Percentiles rank a stretch among this genome's conserved stretches.
phyloP scores from a whole-genome alignment of 2,113 vertebrate species.

The Leucosticte australis region DNA sequence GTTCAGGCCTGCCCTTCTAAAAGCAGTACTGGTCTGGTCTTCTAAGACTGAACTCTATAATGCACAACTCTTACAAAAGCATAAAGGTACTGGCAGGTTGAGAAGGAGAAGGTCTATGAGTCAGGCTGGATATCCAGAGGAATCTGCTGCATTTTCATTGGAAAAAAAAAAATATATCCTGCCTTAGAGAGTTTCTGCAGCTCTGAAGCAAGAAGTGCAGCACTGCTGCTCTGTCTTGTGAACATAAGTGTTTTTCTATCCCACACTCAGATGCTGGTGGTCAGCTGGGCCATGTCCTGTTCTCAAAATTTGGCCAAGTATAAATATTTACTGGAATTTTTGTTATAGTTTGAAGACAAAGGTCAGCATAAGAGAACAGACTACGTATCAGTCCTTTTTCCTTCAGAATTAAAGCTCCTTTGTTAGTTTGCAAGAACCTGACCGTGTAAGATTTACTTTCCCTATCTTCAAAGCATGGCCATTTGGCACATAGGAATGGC shows the following conservation, averaged over 20 bases:
- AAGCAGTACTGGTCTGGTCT: background rate
- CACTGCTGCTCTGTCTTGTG: background rate
- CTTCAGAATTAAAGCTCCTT: conserved; percentile 13
- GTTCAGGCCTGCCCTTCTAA: background rate
- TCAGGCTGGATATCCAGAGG: background rate
- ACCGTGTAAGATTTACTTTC: background rate
- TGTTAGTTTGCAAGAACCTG: conserved; percentile 1
- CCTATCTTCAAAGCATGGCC: conserved; percentile 33
- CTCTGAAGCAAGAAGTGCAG: background rate
- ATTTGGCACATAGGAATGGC: conserved; percentile 12
- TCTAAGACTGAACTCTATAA: background rate
- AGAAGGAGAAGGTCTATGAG: background rate
- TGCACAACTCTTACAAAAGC: background rate
- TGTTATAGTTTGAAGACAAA: background rate
- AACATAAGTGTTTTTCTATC: background rate
- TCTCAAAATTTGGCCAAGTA: background rate
- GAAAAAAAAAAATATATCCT: background rate
- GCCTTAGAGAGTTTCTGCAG: background rate
- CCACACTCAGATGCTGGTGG: background rate
- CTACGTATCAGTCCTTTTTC: background rate
- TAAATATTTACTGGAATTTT: background rate
- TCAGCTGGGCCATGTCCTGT: background rate
- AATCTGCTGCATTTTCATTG: background rate
- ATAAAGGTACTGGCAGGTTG: background rate
- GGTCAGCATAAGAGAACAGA: background rate